These are phyloP conservation scores for Diacarnus erythraeanus DNA, from an alignment of 37 sponge, comb jelly and placozoan genomes.

Conservation along the genomic window DNA sequence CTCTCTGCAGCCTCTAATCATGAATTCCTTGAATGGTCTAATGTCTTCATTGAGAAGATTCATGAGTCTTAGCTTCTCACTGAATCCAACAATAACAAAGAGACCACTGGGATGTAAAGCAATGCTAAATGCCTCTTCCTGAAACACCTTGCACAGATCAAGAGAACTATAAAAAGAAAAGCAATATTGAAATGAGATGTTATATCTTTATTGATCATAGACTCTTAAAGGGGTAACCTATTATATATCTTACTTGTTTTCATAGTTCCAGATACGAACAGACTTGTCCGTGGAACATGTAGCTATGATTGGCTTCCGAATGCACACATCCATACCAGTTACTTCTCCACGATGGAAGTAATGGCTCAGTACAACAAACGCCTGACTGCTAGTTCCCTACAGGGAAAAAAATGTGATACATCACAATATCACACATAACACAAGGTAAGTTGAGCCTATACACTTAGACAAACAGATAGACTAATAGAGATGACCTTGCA, in stretches of 20 bases:
- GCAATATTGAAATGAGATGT: not conserved
- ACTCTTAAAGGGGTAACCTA: not conserved
- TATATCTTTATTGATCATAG: not conserved
- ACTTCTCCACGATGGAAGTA: conserved; percentile 76
- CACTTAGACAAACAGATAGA: too few relatives aligned
- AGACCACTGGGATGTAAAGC: conserved; percentile 97
- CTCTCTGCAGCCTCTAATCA: conserved; percentile 95
- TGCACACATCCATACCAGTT: conserved; percentile 92
- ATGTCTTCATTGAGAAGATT: conserved; percentile 95
- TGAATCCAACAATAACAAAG: conserved; percentile 94
- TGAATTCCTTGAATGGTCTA: conserved; percentile 90
- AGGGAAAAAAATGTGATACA: too few relatives aligned
- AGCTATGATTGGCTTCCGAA: conserved; percentile 91
- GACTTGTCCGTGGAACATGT: conserved; percentile 97
- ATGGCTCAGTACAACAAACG: conserved; percentile 75
- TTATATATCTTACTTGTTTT: conserved; percentile 68
- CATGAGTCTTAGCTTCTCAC: conserved; percentile 95
- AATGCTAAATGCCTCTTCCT: conserved; percentile 96
- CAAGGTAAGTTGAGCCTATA: not conserved
- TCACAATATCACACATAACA: not conserved
- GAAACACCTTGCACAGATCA: conserved; percentile 91
- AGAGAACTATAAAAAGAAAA: conserved; percentile 55
- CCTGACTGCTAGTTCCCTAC: conserved; percentile 32
- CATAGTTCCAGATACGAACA: conserved; percentile 95
- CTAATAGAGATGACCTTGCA: too few relatives aligned